Evolutionary conservation across 35 echinoderm and acorn worm genomes (phyloP), one percentile per base, ranked within the genome.

Genomic region (Ophioderma brevispina): DNA sequence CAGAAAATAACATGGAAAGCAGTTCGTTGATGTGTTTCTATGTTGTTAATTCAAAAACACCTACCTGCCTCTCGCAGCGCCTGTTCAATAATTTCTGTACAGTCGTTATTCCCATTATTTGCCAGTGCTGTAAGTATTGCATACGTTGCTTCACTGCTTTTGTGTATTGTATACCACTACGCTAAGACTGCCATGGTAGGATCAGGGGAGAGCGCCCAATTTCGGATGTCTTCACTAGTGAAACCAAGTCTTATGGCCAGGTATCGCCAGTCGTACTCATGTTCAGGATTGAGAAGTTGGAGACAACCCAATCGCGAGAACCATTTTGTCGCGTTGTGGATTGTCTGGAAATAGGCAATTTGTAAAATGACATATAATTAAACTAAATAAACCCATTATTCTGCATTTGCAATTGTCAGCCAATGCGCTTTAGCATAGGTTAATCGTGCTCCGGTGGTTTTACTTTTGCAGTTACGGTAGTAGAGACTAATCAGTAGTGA

Each of bases 81-180:
- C 52, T 92, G 78, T 63, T 94, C 90, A 14, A 98, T 81, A 13
- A 98, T 98, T 21, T 94, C 87, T 1, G 88, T 90, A 31, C 89
- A 89, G 33, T 98, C 93, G 0, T 80, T 95, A 84, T 91, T 80
- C 6, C 96, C 96, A 86, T 95, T 98, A 49, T 98, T 93, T 77
- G 92, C 85, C 28, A 98, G 76, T 19, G 96, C 93, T 1, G 92
- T 98, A 0, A 98, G 76, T 36, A 98, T 88, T 32, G 96, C 96
- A 33, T 87, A 98, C 0, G 96, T 98, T 21, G 96, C 96, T 34
- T 98, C 96, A 46, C 93, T 95, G 34, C 96, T 98, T 43, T 98
- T 98, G 76, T 98, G 96, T 8, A 89, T 95, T 21, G 96, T 98
- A 87, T 98, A 98, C 96, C 96, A 98, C 76, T 98, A 93, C 4